phyloP scores from a whole-genome alignment of 2,113 vertebrate genomes.

The Chaetodon auriga region DNA sequence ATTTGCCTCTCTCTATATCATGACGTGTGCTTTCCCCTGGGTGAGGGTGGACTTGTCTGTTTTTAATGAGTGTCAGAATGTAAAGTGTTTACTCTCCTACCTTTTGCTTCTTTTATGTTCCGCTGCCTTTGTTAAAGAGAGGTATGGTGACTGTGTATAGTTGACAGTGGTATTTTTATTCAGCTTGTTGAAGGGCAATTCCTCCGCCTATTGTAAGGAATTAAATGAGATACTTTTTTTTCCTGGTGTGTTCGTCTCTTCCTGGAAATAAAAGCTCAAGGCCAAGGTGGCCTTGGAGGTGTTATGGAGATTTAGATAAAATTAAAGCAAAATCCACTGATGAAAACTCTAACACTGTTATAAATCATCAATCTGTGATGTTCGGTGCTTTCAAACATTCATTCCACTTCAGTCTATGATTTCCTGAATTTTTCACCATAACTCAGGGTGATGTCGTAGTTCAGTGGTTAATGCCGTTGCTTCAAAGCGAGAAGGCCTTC shows the following conservation, averaged over 20 bases:
- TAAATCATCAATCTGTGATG: conserved; percentile 16
- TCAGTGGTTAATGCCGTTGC: not conserved
- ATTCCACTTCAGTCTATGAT: not conserved
- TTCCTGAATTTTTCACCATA: not conserved
- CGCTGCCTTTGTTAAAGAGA: conserved; percentile 59
- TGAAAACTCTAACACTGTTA: conserved; percentile 21
- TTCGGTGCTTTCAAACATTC: conserved; percentile 16
- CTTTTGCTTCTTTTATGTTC: conserved; percentile 65
- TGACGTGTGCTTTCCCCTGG: conserved; percentile 59
- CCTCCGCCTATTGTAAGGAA: conserved; percentile 31
- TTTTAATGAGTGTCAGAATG: conserved; percentile 78
- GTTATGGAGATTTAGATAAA: conserved; percentile 36
- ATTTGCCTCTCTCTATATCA: conserved; percentile 76
- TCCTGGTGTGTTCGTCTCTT: conserved; percentile 19
- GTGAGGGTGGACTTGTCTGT: conserved; percentile 62
- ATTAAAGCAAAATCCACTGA: conserved; percentile 38
- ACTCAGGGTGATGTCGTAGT: not conserved
- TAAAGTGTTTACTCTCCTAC: conserved; percentile 76
- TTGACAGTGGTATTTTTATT: conserved; percentile 50
- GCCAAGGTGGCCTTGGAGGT: conserved; percentile 33
- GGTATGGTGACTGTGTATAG: conserved; percentile 28
- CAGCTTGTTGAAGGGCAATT: conserved; percentile 51
- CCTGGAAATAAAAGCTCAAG: conserved; percentile 33
- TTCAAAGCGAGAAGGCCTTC: not conserved
- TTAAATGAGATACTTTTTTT: conserved; percentile 31